A percentile compares a stretch with the other conserved stretches of the same genome.
Conservation (phyloP, 2,797 vertebrate species). For the Prunella strophiata region DNA sequence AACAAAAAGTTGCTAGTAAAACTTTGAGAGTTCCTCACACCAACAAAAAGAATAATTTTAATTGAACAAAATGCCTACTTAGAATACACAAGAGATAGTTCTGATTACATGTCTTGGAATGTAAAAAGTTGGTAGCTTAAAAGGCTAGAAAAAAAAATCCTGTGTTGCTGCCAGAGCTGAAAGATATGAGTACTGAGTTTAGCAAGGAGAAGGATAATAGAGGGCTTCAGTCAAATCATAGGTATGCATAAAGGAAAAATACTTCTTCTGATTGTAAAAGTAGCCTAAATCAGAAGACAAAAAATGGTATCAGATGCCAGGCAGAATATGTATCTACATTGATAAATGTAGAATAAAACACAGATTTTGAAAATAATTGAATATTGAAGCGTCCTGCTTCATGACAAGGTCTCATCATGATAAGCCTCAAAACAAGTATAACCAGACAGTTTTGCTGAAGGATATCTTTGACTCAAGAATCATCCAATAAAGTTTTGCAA, state of each 20-base stretch:
- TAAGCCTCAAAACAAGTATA: slow-evolving; percentile 8
- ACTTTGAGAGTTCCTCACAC: background rate
- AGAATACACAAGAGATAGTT: background rate
- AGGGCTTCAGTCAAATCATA: background rate
- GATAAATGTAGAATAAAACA: background rate
- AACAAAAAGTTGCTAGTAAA: background rate
- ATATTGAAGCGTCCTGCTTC: background rate
- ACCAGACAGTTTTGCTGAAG: background rate
- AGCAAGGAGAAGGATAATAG: background rate
- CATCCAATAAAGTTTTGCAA: background rate
- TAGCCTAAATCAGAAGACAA: background rate
- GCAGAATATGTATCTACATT: background rate
- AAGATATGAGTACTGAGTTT: background rate
- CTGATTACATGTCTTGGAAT: background rate
- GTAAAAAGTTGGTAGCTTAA: background rate
- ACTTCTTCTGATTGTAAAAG: background rate
- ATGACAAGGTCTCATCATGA: background rate
- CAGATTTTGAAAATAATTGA: background rate
- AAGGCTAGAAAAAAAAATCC: background rate
- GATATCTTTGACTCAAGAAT: background rate
- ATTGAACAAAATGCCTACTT: background rate
- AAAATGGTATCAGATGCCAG: background rate
- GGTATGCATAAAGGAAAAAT: background rate
- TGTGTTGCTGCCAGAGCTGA: background rate
- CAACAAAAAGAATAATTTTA: background rate